A percentile compares a stretch with the other conserved stretches of the same genome.
Conservation (phyloP, 1,140 invertebrate genomes). For the Bombus pascuorum region DNA sequence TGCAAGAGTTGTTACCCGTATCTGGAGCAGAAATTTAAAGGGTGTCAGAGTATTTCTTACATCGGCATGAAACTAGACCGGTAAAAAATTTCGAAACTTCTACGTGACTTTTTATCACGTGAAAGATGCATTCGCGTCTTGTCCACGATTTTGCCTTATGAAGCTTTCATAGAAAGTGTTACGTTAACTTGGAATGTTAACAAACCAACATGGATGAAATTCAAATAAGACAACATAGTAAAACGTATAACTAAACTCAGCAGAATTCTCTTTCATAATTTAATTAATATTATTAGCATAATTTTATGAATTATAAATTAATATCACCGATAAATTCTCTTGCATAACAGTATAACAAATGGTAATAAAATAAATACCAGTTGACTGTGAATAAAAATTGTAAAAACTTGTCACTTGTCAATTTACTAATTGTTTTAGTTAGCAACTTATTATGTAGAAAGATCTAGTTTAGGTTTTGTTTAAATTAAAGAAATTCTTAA, state of each 20-base stretch:
- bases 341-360: too few relatives aligned
- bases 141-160: not conserved
- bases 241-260: not conserved
- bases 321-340: too few relatives aligned
- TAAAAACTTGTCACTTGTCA: too few relatives aligned
- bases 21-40: slow-evolving; percentile 39
- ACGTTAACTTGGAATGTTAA: not conserved
- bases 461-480: not conserved
- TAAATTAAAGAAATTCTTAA: not conserved
- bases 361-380: too few relatives aligned
- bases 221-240: too few relatives aligned
- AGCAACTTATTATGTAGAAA: too few relatives aligned
- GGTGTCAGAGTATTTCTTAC: slow-evolving; percentile 38
- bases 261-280: not conserved
- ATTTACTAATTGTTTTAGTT: too few relatives aligned
- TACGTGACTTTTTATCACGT: not conserved
- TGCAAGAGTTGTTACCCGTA: slow-evolving; percentile 30
- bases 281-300: too few relatives aligned
- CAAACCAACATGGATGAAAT: too few relatives aligned
- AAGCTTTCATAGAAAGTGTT: not conserved
- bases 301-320: too few relatives aligned
- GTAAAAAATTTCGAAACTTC: slow-evolving; percentile 29
- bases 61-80: slow-evolving; percentile 31
- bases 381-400: too few relatives aligned
- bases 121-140: not conserved